These are phyloP conservation scores for Salvator merianae DNA, from an alignment of 2,113 vertebrate species.

Conservation along the genomic window DNA sequence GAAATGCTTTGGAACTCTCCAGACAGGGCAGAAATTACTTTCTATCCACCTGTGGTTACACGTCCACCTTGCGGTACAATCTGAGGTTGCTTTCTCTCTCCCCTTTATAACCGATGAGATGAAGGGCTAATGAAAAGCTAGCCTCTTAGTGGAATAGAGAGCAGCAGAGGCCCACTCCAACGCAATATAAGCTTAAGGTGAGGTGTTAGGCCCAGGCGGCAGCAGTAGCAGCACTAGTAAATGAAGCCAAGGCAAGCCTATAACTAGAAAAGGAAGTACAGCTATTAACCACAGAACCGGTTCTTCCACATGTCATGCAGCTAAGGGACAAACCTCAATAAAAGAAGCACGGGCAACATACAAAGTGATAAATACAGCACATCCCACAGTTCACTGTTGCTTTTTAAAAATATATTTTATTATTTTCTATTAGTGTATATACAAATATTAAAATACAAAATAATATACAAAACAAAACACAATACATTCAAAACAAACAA, in stretches of 20 bases:
- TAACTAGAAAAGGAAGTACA: constrained; percentile 68
- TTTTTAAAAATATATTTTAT: neutral
- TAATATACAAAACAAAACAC: no score
- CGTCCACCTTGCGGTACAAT: neutral
- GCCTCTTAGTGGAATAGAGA: neutral
- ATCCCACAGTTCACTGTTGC: neutral
- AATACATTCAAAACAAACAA: no score
- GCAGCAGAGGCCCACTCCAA: neutral
- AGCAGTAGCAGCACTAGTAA: constrained; percentile 12
- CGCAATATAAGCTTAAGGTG: constrained; percentile 43
- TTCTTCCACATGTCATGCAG: constrained; percentile 68
- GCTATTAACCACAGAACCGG: constrained; percentile 72
- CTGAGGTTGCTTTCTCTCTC: no score
- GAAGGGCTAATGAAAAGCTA: neutral
- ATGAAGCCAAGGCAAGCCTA: constrained; percentile 36
- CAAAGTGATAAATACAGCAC: constrained; percentile 40
- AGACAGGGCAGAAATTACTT: constrained; percentile 17
- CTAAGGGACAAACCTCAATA: constrained; percentile 56
- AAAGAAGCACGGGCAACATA: constrained; percentile 11
- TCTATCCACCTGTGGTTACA: constrained; percentile 25
- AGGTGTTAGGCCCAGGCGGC: neutral
- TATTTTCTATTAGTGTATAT: no score
- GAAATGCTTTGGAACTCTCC: neutral
- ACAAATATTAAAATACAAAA: no score
- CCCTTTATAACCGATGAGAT: neutral